Evolutionary conservation across 2,113 vertebrate species (phyloP).

Genomic region (Empidonax traillii): DNA sequence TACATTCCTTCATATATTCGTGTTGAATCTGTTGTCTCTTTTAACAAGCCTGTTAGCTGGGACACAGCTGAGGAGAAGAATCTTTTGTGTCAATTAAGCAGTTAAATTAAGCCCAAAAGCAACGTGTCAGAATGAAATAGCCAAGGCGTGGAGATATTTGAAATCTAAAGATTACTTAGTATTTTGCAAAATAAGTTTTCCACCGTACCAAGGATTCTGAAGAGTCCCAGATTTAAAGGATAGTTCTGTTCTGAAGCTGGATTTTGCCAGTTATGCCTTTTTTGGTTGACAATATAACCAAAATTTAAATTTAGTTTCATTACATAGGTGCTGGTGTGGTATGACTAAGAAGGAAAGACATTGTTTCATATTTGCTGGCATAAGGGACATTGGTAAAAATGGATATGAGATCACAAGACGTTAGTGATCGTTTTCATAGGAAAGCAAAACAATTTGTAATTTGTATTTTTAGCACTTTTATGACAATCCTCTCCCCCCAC

Average conservation of each 20-base stretch:
- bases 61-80: background rate
- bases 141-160: background rate
- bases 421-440: background rate
- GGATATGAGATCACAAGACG: background rate
- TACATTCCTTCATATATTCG: background rate
- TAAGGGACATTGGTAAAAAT: background rate
- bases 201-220: background rate
- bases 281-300: background rate
- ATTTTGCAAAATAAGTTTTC: background rate
- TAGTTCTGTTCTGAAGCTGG: background rate
- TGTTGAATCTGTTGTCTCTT: background rate
- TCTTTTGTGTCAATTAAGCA: background rate
- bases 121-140: background rate
- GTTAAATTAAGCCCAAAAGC: background rate
- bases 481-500: background rate
- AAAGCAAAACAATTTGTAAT: background rate
- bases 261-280: background rate
- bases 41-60: background rate
- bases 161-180: background rate
- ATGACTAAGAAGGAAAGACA: background rate
- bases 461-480: background rate
- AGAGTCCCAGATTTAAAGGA: background rate
- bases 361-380: background rate
- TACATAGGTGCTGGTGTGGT: background rate
- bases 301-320: slow-evolving; percentile 17